phyloP scores from a whole-genome alignment of 1,140 invertebrate genomes.

The Drosophila nasuta region DNA sequence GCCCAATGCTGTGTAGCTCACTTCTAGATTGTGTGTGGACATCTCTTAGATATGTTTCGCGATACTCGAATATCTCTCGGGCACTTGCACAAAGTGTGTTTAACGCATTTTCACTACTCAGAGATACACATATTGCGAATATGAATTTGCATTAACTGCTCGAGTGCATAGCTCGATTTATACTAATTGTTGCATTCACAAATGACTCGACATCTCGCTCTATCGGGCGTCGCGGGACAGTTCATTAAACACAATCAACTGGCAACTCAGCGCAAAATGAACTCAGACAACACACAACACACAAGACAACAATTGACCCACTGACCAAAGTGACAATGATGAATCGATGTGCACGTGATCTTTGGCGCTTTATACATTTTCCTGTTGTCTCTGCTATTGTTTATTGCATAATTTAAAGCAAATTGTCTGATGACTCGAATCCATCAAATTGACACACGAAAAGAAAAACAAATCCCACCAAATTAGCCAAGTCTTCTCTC shows the following conservation, averaged over 20 bases:
- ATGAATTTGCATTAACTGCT: background rate
- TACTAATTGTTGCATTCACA: conserved; percentile 27
- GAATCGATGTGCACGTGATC: conserved; percentile 47
- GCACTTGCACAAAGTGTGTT: background rate
- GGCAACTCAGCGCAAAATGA: conserved; percentile 7
- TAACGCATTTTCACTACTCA: conserved; percentile 20
- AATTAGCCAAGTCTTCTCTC: conserved; percentile 19
- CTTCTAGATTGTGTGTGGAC: conserved; percentile 80
- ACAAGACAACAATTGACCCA: conserved; percentile 55
- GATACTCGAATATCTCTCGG: conserved; percentile 28
- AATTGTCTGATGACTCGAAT: conserved; percentile 14
- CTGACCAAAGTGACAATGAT: conserved; percentile 65
- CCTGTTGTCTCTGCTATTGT: background rate
- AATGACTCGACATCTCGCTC: background rate
- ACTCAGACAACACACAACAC: conserved; percentile 16
- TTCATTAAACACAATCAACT: conserved; percentile 75
- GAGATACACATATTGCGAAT: background rate
- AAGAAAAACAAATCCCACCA: conserved; percentile 10
- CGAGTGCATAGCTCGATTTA: conserved; percentile 11
- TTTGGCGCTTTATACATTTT: conserved; percentile 8
- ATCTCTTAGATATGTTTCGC: conserved; percentile 68
- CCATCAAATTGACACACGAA: conserved; percentile 19
- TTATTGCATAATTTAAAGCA: conserved; percentile 14
- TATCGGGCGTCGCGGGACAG: conserved; percentile 23
- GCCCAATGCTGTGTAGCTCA: conserved; percentile 83